A percentile compares a stretch with the other conserved stretches of the same genome.
phyloP scores from a whole-genome alignment of 2,888 invertebrate genomes.

The Acleris holmiana region DNA sequence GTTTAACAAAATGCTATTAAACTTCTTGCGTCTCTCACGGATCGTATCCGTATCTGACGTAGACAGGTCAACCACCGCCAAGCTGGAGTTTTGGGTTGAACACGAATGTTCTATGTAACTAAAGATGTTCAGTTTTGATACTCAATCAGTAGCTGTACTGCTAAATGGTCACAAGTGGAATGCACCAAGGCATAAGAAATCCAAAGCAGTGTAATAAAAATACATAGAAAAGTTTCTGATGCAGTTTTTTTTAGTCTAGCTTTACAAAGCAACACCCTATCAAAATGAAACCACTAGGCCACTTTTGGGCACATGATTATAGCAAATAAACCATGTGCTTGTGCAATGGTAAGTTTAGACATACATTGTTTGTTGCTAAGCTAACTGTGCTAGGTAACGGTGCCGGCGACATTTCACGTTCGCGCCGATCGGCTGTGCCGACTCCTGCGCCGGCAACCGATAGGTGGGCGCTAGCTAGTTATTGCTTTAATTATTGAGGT shows the following conservation, averaged over 20 bases:
- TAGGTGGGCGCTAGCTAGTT: slow-evolving; percentile 5
- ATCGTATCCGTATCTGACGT: background rate
- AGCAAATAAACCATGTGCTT: slow-evolving; percentile 21
- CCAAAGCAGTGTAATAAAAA: too few species aligned
- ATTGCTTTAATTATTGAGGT: slow-evolving; percentile 2
- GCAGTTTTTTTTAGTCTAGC: too few species aligned
- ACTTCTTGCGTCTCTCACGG: background rate
- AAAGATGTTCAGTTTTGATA: too few species aligned
- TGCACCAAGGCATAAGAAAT: too few species aligned
- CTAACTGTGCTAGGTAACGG: slow-evolving; percentile 59
- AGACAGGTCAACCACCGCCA: background rate
- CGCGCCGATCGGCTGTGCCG: slow-evolving; percentile 21
- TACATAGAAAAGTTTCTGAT: too few species aligned
- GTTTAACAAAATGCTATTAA: too few species aligned
- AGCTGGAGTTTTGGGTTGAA: too few species aligned
- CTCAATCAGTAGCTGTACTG: too few species aligned
- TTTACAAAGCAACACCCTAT: too few species aligned
- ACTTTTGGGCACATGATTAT: slow-evolving; percentile 43
- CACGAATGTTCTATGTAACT: too few species aligned
- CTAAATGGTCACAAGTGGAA: too few species aligned
- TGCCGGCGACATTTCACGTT: slow-evolving; percentile 70
- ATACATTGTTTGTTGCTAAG: slow-evolving; percentile 23
- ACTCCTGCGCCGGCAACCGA: slow-evolving; percentile 37
- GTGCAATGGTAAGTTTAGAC: slow-evolving; percentile 23
- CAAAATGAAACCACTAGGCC: too few species aligned